Base-by-base conservation (phyloP, 2,888 invertebrate species). In the Spodoptera littoralis region DNA sequence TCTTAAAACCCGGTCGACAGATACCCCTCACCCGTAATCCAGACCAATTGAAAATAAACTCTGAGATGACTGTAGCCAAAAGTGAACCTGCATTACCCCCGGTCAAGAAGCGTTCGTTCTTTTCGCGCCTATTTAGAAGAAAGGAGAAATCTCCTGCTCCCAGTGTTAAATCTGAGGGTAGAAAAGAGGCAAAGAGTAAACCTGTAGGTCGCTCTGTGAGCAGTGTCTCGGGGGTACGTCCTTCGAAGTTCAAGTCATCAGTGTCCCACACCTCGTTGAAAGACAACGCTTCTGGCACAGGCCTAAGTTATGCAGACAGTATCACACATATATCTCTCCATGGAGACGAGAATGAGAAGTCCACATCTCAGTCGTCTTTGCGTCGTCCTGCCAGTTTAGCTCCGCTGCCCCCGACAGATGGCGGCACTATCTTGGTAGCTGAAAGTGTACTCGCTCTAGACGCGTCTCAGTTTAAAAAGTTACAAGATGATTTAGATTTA, bases 291-390 rank as follows among this genome's bases (percentile, higher is more conserved):
- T 92, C 94, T 0, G 87, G 87, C 11, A 84, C 90, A 0, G 93
- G 92, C 0, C 79, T 96, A 2, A 90, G 92, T 60, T 93, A 92
- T 77, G 95, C 95, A 13, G 96, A 96, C 48, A 95, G 96, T 68
- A 94, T 96, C 52, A 95, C 97, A 56, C 96, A 96, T 71, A 96
- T 97, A 58, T 96, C 96, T 0, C 85, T 96, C 1, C 96, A 96
- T 86, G 96, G 96, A 0, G 96, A 95, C 68, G 93, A 85, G 0
- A 87, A 89, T 45, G 89, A 91, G 50, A 87, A 83, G 74, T 90
- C 92, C 30, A 83, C 90, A 4, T 95, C 94, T 22, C 87, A 89
- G 65, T 81, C 73, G 1, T 90, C 92, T 0, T 70, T 91, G 2
- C 83, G 84, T 3, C 85, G 89, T 0, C 86, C 87, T 0, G 86